Evolutionary conservation across 2,113 vertebrate species (phyloP), one percentile per base, ranked within the genome.

Genomic region (Meles meles): DNA sequence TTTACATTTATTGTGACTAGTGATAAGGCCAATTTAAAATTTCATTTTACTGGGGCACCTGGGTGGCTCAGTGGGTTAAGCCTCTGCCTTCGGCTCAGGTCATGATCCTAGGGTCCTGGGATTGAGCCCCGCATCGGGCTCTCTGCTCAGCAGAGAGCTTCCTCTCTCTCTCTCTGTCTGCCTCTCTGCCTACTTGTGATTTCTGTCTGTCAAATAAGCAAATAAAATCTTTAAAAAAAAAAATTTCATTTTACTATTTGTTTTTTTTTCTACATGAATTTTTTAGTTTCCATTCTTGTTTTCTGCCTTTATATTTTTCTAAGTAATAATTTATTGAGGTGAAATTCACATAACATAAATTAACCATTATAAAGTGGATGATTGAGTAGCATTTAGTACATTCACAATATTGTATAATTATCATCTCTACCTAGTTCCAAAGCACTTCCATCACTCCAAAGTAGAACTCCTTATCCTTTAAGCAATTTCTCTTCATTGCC

Each of bases 41-140:
- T 92, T 71, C 14, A 71, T 71, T 95, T 95, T 95, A 21, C 25
- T 49, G n/a, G n/a, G n/a, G n/a, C n/a, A n/a, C n/a, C n/a, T n/a
- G n/a, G n/a, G n/a, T n/a, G n/a, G n/a, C n/a, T n/a, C n/a, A n/a
- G n/a, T n/a, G n/a, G n/a, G n/a, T n/a, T n/a, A n/a, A n/a, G n/a
- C n/a, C n/a, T n/a, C n/a, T n/a, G n/a, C n/a, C n/a, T n/a, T n/a
- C n/a, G n/a, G n/a, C n/a, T n/a, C n/a, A n/a, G n/a, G n/a, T n/a
- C n/a, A n/a, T n/a, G n/a, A n/a, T n/a, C n/a, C n/a, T n/a, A n/a
- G n/a, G n/a, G n/a, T n/a, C n/a, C n/a, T n/a, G n/a, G n/a, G n/a
- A n/a, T n/a, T n/a, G n/a, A n/a, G n/a, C n/a, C n/a, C n/a, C n/a
- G n/a, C n/a, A n/a, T n/a, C n/a, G n/a, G n/a, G n/a, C n/a, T n/a